These are phyloP conservation scores for Fistularia tabacaria DNA, from an alignment of 2,797 vertebrate genomes.

Conservation along the genomic window DNA sequence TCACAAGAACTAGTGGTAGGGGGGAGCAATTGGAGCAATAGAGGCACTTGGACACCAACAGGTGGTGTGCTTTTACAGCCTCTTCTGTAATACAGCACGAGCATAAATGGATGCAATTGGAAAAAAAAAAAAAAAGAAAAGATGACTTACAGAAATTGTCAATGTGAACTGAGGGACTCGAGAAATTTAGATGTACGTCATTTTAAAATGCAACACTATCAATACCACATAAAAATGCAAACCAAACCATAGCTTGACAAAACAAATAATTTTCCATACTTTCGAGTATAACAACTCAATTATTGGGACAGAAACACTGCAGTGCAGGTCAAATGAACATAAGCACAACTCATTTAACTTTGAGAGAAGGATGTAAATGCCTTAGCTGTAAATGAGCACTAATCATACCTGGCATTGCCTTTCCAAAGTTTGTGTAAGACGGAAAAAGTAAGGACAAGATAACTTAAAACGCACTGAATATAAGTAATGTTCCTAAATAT, in stretches of 20 bases:
- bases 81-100: conserved; percentile 50
- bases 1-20: conserved; percentile 41
- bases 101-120: conserved; percentile 29
- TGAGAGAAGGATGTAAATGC: conserved; percentile 37
- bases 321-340: conserved; percentile 27
- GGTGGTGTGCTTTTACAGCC: conserved; percentile 78
- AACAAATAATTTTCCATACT: conserved; percentile 10
- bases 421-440: conserved; percentile 40
- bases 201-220: too few species aligned
- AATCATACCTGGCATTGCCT: conserved; percentile 31
- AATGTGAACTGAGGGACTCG: not conserved
- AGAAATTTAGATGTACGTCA: not conserved
- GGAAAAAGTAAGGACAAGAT: conserved; percentile 17
- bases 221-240: too few species aligned
- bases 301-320: too few species aligned
- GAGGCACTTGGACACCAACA: conserved; percentile 74
- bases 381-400: conserved; percentile 29
- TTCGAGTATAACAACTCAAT: too few species aligned
- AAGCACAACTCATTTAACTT: conserved; percentile 53
- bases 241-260: too few species aligned
- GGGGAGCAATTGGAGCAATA: conserved; percentile 53
- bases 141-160: not conserved
- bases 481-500: conserved; percentile 21
- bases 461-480: conserved; percentile 23
- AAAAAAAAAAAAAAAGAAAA: not conserved